Conservation (phyloP, 2,113 vertebrate species). For the Aptenodytes patagonicus region DNA sequence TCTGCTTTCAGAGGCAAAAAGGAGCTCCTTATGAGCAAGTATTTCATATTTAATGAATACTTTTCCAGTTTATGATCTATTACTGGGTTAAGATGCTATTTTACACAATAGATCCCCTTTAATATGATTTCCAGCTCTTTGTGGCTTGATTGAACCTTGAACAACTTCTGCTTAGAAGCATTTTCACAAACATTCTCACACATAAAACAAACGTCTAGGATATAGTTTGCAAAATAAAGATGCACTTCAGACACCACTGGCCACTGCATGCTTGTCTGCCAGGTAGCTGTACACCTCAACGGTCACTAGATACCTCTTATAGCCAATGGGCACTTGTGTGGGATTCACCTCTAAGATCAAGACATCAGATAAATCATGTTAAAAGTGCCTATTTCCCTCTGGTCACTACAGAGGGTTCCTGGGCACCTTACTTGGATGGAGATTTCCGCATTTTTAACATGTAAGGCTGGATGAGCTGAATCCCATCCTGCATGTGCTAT, state of each 20-base stretch:
- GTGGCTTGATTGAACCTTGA: background rate
- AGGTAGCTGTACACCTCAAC: background rate
- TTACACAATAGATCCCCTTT: background rate
- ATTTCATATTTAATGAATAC: background rate
- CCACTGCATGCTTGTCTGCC: background rate
- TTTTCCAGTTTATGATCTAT: background rate
- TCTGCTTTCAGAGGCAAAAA: background rate
- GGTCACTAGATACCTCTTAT: background rate
- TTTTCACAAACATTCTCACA: background rate
- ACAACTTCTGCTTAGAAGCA: background rate
- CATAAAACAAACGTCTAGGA: background rate
- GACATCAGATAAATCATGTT: rapidly evolving
- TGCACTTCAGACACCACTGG: background rate
- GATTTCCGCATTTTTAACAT: background rate
- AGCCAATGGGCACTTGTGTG: background rate
- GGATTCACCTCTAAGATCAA: no score
- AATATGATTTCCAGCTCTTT: background rate
- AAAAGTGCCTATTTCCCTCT: background rate
- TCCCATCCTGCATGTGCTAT: background rate
- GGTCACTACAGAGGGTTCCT: background rate
- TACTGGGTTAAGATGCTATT: background rate
- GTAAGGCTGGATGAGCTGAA: background rate
- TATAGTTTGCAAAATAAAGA: background rate
- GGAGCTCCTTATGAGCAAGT: background rate
- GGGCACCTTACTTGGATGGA: background rate